Conservation (phyloP, 2,113 vertebrate species). For the Callospermophilus lateralis region DNA sequence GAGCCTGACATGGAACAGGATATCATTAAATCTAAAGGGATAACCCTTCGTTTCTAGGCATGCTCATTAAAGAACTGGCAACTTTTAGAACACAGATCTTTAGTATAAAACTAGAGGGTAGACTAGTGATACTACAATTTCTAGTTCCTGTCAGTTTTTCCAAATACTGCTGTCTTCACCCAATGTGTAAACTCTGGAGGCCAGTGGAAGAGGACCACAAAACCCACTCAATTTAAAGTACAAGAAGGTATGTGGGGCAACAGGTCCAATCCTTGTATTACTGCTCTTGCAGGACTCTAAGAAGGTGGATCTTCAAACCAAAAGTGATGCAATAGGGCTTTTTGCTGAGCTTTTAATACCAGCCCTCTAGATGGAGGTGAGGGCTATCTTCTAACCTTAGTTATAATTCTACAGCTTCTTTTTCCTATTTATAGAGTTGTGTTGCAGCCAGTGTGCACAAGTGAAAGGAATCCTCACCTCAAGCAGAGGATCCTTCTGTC, state of each 20-base stretch:
- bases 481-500: background rate
- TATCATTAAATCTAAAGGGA: background rate
- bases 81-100: background rate
- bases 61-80: background rate
- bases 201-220: background rate
- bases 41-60: background rate
- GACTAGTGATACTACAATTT: background rate
- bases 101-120: background rate
- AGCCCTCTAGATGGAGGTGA: no score
- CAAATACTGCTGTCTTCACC: background rate
- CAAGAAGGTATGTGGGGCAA: no score
- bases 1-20: background rate
- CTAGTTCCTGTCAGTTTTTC: background rate
- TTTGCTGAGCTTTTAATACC: background rate
- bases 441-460: background rate
- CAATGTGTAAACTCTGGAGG: background rate
- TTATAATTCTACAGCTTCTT: background rate
- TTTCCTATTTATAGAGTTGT: background rate
- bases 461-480: background rate
- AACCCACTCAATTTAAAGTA: background rate
- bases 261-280: background rate
- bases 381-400: background rate
- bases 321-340: background rate
- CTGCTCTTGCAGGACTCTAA: background rate
- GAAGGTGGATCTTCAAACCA: background rate